Conservation (phyloP, 2,888 invertebrate species). For the Hypomecis atomaria region DNA sequence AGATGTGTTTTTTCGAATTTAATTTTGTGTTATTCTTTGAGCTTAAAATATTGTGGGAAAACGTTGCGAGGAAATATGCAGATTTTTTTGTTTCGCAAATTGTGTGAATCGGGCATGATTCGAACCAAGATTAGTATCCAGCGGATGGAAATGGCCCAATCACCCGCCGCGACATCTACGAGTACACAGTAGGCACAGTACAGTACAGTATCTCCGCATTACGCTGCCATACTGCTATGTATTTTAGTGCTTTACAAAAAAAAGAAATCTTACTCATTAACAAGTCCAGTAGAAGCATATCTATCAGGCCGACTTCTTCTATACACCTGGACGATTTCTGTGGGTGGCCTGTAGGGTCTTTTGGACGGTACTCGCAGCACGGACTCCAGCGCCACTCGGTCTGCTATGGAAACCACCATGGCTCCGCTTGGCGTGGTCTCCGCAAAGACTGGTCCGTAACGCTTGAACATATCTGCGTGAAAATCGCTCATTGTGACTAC, state of each 20-base stretch:
- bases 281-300: conserved; percentile 92
- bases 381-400: conserved; percentile 89
- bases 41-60: too few species aligned
- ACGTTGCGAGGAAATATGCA: too few species aligned
- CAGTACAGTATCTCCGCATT: too few species aligned
- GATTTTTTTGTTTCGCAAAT: too few species aligned
- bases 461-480: conserved; percentile 87
- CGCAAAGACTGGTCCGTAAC: conserved; percentile 90
- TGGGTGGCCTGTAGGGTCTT: conserved; percentile 92
- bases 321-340: conserved; percentile 91
- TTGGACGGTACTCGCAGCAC: conserved; percentile 90
- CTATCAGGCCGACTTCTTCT: conserved; percentile 89
- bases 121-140: too few species aligned
- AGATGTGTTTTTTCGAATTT: too few species aligned
- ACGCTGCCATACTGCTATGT: background rate
- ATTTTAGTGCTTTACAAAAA: background rate
- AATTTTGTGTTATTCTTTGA: too few species aligned
- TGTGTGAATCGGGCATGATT: too few species aligned
- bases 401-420: conserved; percentile 89
- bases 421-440: conserved; percentile 91
- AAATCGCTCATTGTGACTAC: conserved; percentile 71
- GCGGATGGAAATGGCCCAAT: too few species aligned
- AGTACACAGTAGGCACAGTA: too few species aligned
- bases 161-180: too few species aligned
- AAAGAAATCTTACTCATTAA: conserved; percentile 88